Evolutionary conservation across 2,113 vertebrate genomes (phyloP).

Genomic region (Megaptera novaeangliae): DNA sequence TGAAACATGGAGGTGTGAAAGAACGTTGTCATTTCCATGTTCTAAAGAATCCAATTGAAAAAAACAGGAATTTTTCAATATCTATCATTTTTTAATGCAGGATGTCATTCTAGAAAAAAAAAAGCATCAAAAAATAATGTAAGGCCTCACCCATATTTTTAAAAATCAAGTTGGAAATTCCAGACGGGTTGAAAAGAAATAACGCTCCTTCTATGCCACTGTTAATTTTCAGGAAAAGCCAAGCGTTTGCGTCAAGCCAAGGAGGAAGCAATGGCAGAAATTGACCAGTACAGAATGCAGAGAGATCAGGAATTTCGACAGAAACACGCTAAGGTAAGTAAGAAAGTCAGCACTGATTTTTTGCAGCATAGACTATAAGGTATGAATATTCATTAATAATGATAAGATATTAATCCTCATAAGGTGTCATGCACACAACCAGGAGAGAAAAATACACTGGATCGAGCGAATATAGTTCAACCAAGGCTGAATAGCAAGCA

Average conservation of each 20-base stretch:
- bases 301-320: slow-evolving; percentile 79
- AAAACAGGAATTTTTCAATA: background rate
- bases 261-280: slow-evolving; percentile 82
- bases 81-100: background rate
- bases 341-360: background rate
- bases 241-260: slow-evolving; percentile 83
- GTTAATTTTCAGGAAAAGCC: slow-evolving; percentile 78
- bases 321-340: slow-evolving; percentile 80
- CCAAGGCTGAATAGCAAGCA: background rate
- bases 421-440: rapidly evolving
- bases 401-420: background rate
- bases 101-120: background rate
- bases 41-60: background rate
- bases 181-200: background rate
- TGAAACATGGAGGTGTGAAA: slow-evolving; percentile 68
- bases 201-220: background rate
- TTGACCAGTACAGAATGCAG: slow-evolving; percentile 81
- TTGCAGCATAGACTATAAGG: background rate
- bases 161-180: background rate
- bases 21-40: background rate
- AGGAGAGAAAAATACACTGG: background rate
- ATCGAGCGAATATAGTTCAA: rapidly evolving
- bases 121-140: background rate
- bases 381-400: background rate
- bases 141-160: background rate